These are phyloP conservation scores for Melinaea menophilus DNA, from an alignment of 2,888 invertebrate genomes.

Conservation along the genomic window DNA sequence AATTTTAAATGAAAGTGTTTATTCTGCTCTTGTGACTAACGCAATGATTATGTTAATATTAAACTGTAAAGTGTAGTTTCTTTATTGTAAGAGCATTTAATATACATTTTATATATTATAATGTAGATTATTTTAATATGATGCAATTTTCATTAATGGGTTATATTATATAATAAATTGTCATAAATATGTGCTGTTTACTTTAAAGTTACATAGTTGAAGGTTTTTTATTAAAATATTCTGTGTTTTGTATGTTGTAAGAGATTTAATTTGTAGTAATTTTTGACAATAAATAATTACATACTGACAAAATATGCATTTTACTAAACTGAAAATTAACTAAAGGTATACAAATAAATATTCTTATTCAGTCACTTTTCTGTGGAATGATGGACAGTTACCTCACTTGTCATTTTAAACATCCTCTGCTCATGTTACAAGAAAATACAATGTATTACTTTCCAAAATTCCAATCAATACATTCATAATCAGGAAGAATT, in stretches of 20 bases:
- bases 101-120: constrained; percentile 58
- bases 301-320: constrained; percentile 17
- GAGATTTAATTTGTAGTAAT: constrained; percentile 38
- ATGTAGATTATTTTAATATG: constrained; percentile 72
- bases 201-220: constrained; percentile 36
- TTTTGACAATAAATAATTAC: constrained; percentile 36
- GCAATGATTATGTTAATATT: constrained; percentile 51
- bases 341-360: background rate
- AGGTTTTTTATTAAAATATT: constrained; percentile 35
- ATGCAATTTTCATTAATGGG: constrained; percentile 72
- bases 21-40: constrained; percentile 64
- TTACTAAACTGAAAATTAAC: background rate
- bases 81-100: constrained; percentile 76
- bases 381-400: no score
- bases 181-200: constrained; percentile 52
- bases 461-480: no score
- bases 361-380: background rate
- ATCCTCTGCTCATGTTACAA: no score
- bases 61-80: constrained; percentile 54
- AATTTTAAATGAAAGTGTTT: constrained; percentile 64
- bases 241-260: constrained; percentile 35
- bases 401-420: no score
- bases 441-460: no score
- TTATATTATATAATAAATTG: constrained; percentile 73
- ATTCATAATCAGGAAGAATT: no score